A percentile compares a stretch with the other conserved stretches of the same genome.
Evolutionary conservation across 2,113 vertebrate genomes (phyloP).

Genomic region (Cheilinus undulatus): DNA sequence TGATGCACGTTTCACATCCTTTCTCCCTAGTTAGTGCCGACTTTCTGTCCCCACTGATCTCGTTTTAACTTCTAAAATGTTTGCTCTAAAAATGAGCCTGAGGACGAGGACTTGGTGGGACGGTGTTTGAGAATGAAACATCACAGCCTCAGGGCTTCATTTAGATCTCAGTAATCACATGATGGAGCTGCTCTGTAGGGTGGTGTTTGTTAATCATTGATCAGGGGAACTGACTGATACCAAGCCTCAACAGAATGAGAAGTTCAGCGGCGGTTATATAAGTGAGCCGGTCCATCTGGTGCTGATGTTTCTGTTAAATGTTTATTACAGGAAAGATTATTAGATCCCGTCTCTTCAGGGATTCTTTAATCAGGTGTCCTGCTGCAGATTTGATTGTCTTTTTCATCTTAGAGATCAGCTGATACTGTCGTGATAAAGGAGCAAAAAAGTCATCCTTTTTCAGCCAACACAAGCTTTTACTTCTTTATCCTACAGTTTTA

Average conservation of each 20-base stretch:
- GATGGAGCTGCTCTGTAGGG: slow-evolving; percentile 8
- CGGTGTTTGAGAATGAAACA: background rate
- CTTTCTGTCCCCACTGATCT: background rate
- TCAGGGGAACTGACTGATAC: slow-evolving; percentile 5
- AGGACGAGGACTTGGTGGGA: background rate
- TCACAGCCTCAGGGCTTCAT: background rate
- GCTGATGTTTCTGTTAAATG: background rate
- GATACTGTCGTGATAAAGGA: too few relatives aligned
- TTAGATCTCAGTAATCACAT: background rate
- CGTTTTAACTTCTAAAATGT: slow-evolving; percentile 17
- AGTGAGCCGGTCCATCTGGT: background rate
- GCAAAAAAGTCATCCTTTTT: too few relatives aligned
- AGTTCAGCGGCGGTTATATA: background rate
- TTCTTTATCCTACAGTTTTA: too few relatives aligned
- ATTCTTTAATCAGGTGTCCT: too few relatives aligned
- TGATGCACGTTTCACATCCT: background rate
- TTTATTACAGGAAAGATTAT: too few relatives aligned
- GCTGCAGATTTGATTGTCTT: background rate
- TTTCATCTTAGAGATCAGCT: background rate
- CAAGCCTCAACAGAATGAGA: background rate
- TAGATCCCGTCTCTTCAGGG: too few relatives aligned
- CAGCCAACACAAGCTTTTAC: too few relatives aligned
- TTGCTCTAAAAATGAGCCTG: slow-evolving; percentile 8
- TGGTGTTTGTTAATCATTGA: slow-evolving; percentile 41
- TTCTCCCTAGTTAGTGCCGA: background rate